phyloP scores from a whole-genome alignment of 1,140 invertebrate species.

The Trinorchestia longiramus region DNA sequence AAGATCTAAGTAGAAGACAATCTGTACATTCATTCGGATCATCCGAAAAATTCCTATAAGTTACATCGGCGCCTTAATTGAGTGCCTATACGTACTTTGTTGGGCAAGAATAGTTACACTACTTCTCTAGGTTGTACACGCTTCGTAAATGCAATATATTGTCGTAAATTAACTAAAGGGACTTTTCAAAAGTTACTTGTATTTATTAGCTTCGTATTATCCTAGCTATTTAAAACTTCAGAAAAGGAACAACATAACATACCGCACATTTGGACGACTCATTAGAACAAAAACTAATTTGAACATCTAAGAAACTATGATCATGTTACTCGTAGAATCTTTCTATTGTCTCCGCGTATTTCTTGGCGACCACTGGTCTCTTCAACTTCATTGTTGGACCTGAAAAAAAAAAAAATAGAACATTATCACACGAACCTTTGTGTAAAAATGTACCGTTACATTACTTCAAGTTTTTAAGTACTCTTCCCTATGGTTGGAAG shows the following conservation, averaged over 20 bases:
- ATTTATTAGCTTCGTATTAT: too few relatives aligned
- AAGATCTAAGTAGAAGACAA: too few relatives aligned
- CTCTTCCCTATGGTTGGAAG: too few relatives aligned
- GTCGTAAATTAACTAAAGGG: background rate
- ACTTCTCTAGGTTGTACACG: too few relatives aligned
- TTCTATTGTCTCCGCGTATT: slow-evolving; percentile 69
- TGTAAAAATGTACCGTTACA: background rate
- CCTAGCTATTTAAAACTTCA: background rate
- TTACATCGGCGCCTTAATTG: too few relatives aligned
- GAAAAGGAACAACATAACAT: background rate
- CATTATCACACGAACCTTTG: background rate
- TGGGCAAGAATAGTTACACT: too few relatives aligned
- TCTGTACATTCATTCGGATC: too few relatives aligned
- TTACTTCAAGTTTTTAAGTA: too few relatives aligned
- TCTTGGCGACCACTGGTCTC: slow-evolving; percentile 73
- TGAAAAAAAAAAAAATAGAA: slow-evolving; percentile 69
- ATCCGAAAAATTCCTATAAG: too few relatives aligned
- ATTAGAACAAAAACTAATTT: background rate
- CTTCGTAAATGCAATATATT: background rate
- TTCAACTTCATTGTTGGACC: slow-evolving; percentile 89
- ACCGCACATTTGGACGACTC: background rate
- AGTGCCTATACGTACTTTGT: too few relatives aligned
- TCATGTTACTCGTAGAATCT: slow-evolving; percentile 61
- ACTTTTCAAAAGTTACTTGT: background rate
- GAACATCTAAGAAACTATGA: background rate